Percentiles rank a stretch among this genome's conserved stretches.
Evolutionary conservation across 1,140 invertebrate species (phyloP).

Genomic region (Formica exsecta): DNA sequence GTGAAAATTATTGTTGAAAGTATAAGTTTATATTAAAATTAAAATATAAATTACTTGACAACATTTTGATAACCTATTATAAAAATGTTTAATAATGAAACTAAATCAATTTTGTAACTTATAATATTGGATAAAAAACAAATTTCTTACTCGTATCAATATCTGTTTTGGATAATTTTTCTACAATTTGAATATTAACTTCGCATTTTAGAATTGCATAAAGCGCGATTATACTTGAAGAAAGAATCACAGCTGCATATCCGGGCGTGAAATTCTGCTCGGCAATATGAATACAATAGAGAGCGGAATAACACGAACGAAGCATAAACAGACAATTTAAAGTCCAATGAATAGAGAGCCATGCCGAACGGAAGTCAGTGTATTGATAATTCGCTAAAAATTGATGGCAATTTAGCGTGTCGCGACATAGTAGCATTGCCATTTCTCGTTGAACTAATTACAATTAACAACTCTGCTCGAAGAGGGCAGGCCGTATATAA

Average conservation of each 20-base stretch:
- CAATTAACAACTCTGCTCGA: background rate
- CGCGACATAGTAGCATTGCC: background rate
- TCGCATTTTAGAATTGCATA: background rate
- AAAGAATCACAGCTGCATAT: background rate
- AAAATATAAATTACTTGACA: background rate
- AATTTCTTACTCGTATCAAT: background rate
- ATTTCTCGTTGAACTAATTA: constrained; percentile 27
- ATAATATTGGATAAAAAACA: background rate
- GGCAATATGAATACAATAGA: constrained; percentile 68
- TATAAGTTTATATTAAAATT: constrained; percentile 21
- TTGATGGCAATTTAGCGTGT: background rate
- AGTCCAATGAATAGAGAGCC: constrained; percentile 43
- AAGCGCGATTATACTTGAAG: background rate
- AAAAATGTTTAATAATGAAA: constrained; percentile 2
- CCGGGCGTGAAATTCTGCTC: constrained; percentile 32
- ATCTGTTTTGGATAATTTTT: background rate
- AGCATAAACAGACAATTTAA: constrained; percentile 51
- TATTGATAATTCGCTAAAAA: constrained; percentile 13
- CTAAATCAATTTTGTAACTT: background rate
- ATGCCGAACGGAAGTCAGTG: background rate
- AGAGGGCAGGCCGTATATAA: constrained; percentile 9
- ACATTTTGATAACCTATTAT: background rate
- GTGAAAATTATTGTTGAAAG: constrained; percentile 7
- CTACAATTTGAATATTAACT: background rate
- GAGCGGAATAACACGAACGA: background rate